A percentile compares a stretch with the other conserved stretches of the same genome.
phyloP scores from a whole-genome alignment of 2,113 vertebrate genomes.

The Ariopsis seemanni region DNA sequence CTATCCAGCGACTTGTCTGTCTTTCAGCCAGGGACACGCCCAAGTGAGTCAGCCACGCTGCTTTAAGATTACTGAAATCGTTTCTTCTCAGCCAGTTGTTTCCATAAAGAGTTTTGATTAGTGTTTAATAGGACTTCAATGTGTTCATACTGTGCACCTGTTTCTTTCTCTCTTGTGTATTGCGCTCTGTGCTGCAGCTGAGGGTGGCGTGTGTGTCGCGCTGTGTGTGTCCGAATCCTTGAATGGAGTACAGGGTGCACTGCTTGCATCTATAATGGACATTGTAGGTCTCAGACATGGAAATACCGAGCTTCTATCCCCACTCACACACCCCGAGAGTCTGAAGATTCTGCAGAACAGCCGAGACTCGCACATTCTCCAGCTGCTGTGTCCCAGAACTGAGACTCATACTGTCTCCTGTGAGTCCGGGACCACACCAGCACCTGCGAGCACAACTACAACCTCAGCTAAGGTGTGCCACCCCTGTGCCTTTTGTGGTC shows the following conservation, averaged over 20 bases:
- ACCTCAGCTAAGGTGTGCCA: slow-evolving; percentile 28
- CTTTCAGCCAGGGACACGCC: slow-evolving; percentile 18
- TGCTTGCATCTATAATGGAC: slow-evolving; percentile 69
- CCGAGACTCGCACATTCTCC: slow-evolving; percentile 60
- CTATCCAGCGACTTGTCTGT: slow-evolving; percentile 41
- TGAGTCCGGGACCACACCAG: background rate
- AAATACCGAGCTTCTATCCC: background rate
- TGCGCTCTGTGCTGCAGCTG: slow-evolving; percentile 49
- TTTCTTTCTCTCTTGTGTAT: slow-evolving; percentile 1
- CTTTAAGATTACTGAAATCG: background rate
- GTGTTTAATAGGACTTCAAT: background rate
- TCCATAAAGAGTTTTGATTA: background rate
- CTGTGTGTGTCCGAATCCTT: slow-evolving; percentile 61
- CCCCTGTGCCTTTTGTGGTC: background rate
- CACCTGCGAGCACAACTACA: background rate
- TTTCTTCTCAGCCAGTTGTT: background rate
- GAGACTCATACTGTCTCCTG: background rate
- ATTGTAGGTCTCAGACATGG: slow-evolving; percentile 60
- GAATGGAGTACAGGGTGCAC: slow-evolving; percentile 62
- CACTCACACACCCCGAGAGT: slow-evolving; percentile 59
- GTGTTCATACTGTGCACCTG: background rate
- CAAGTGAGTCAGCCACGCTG: slow-evolving; percentile 32
- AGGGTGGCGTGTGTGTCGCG: slow-evolving; percentile 64
- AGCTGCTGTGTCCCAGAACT: slow-evolving; percentile 45
- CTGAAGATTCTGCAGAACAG: slow-evolving; percentile 60